Evolutionary conservation across 2,797 vertebrate species (phyloP).

Genomic region (Trichosurus vulpecula): DNA sequence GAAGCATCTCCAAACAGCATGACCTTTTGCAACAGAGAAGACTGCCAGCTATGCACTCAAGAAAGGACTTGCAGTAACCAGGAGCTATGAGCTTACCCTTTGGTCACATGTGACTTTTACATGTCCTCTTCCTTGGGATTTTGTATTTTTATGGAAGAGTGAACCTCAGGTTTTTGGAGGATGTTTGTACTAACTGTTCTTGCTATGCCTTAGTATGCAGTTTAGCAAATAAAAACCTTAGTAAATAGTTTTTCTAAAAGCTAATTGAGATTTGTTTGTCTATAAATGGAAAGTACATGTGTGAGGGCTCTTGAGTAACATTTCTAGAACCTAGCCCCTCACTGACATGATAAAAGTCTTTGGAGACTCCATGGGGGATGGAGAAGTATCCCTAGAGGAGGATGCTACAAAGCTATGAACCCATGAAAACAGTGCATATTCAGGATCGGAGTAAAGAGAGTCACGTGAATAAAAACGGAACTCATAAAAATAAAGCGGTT

Average conservation of each 20-base stretch:
- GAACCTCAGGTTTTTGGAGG: not conserved
- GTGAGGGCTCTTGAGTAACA: not conserved
- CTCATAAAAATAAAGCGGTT: not conserved
- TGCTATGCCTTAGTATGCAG: not conserved
- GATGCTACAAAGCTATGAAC: not conserved
- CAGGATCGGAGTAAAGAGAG: not conserved
- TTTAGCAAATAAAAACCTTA: not conserved
- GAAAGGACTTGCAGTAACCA: not conserved
- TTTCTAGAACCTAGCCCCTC: not conserved
- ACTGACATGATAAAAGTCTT: not conserved
- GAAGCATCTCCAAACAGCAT: not conserved
- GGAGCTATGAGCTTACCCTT: not conserved
- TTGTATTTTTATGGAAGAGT: not conserved
- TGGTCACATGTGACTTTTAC: not conserved
- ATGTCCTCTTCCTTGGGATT: not conserved
- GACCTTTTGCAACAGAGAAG: not conserved
- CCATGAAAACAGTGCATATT: not conserved
- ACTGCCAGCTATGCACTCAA: not conserved
- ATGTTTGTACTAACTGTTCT: not conserved
- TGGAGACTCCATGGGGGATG: not conserved
- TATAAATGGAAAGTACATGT: not conserved
- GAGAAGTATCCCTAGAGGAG: not conserved
- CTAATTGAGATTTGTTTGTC: not conserved
- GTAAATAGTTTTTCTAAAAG: slow-evolving; percentile 28
- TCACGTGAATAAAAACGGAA: not conserved